Conservation (phyloP, 2,797 vertebrate genomes). For the Geotrypetes seraphini region DNA sequence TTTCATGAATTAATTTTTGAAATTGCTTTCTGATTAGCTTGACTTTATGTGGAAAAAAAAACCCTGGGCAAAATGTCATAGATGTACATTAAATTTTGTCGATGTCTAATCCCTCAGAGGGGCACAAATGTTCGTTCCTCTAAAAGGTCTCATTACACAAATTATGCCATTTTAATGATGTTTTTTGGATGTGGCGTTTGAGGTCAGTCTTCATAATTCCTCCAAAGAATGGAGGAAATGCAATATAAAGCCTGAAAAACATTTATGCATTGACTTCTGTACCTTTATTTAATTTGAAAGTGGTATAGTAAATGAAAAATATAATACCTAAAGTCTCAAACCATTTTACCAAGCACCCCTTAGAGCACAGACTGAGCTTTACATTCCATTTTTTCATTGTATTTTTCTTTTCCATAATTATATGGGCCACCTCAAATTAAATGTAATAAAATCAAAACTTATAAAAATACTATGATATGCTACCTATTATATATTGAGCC, state of each 20-base stretch:
- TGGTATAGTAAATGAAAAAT: neutral
- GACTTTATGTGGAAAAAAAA: too few species aligned
- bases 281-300: neutral
- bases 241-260: neutral
- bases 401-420: too few species aligned
- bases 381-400: too few species aligned
- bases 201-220: neutral
- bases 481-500: too few species aligned
- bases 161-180: neutral
- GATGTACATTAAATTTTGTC: neutral
- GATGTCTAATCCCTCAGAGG: neutral
- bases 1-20: too few species aligned
- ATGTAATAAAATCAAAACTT: too few species aligned
- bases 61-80: too few species aligned
- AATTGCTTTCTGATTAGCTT: too few species aligned
- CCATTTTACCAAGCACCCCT: neutral
- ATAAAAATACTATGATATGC: too few species aligned
- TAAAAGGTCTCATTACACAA: neutral
- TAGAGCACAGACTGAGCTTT: neutral
- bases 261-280: neutral
- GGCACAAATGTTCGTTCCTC: neutral
- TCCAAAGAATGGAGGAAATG: neutral
- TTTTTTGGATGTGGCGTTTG: fast-evolving
- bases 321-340: neutral
- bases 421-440: too few species aligned